Evolutionary conservation across 2,113 vertebrate species (phyloP).

Genomic region (Eptesicus fuscus): DNA sequence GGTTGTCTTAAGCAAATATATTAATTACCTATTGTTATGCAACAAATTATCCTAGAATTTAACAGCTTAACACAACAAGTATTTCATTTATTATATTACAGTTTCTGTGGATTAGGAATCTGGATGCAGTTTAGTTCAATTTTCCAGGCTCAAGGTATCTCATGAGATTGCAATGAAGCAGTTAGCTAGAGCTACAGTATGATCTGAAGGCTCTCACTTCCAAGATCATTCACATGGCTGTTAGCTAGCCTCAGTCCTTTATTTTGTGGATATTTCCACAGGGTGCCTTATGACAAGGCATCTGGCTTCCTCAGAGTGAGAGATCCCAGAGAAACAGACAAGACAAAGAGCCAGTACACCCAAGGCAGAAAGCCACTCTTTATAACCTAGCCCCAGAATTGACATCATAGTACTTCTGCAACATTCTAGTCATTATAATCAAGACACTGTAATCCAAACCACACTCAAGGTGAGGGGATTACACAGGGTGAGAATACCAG

Average conservation of each 20-base stretch:
- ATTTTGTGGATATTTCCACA: background rate
- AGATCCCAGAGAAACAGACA: background rate
- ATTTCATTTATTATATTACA: background rate
- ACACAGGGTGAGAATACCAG: background rate
- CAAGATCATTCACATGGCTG: background rate
- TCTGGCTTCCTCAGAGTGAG: background rate
- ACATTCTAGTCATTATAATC: background rate
- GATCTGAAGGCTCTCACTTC: background rate
- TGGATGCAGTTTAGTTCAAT: background rate
- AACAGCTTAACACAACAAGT: background rate
- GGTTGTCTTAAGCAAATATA: background rate
- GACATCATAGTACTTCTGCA: background rate
- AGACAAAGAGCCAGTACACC: background rate
- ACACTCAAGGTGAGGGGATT: background rate
- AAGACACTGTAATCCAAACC: background rate
- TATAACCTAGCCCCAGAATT: background rate
- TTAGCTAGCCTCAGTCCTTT: background rate
- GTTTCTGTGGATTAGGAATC: background rate
- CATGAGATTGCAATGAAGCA: background rate
- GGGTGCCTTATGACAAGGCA: background rate
- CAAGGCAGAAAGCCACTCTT: background rate
- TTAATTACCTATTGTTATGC: background rate
- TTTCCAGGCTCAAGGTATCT: background rate
- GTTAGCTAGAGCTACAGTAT: background rate
- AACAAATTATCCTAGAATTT: background rate